Percentiles rank a stretch among this genome's conserved stretches.
Conservation (phyloP, 2,888 invertebrate genomes). For the Gymnocheta viridis region DNA sequence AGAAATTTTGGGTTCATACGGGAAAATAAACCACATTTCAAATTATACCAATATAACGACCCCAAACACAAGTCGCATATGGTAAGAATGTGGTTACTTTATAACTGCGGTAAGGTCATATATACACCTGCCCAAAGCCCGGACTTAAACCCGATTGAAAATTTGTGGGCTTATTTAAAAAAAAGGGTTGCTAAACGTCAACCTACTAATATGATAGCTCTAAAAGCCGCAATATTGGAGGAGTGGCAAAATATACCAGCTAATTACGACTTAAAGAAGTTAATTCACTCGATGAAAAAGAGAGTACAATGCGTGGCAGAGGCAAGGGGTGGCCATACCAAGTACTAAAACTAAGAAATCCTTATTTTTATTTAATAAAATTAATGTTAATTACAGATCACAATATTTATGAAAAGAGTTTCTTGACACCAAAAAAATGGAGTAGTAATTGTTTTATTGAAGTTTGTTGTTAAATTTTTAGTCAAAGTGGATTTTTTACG, state of each 20-base stretch:
- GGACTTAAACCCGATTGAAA: slow-evolving; percentile 30
- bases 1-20: neutral
- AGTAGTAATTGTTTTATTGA: too few species aligned
- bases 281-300: too few species aligned
- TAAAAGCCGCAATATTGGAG: too few species aligned
- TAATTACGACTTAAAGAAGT: too few species aligned
- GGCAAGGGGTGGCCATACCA: slow-evolving; percentile 37
- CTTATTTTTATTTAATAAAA: too few species aligned
- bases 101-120: slow-evolving; percentile 41
- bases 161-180: slow-evolving; percentile 28
- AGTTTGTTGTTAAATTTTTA: too few species aligned
- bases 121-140: slow-evolving; percentile 1
- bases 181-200: neutral
- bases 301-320: slow-evolving; percentile 7
- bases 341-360: neutral
- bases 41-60: slow-evolving; percentile 32
- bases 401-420: too few species aligned
- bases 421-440: too few species aligned
- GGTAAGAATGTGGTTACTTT: slow-evolving; percentile 30
- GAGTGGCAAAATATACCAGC: too few species aligned
- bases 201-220: too few species aligned
- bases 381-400: too few species aligned
- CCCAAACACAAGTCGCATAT: neutral
- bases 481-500: too few species aligned
- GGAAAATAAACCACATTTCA: slow-evolving; percentile 26